Conservation (phyloP, 2,888 invertebrate genomes). For the Ormia ochracea region DNA sequence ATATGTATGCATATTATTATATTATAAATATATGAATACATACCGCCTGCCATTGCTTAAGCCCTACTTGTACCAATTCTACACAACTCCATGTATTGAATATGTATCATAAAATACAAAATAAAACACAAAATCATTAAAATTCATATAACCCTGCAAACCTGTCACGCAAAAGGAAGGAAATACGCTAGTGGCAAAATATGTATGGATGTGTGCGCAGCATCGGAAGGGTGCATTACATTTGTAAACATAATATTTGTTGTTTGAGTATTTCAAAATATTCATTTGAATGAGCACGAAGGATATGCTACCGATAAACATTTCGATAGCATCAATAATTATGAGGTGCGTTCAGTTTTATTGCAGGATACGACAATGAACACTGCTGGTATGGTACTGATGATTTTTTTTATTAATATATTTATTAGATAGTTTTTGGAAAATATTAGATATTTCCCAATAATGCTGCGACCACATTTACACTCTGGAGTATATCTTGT, state of each 20-base stretch:
- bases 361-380: no score
- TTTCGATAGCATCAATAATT: not conserved
- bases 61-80: conserved; percentile 48
- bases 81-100: conserved; percentile 22
- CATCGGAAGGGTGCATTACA: conserved; percentile 41
- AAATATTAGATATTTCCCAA: no score
- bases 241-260: conserved; percentile 49
- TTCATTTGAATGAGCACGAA: conserved; percentile 52
- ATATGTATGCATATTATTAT: not conserved
- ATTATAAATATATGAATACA: not conserved
- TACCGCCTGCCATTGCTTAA: conserved; percentile 23
- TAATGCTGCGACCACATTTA: no score
- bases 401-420: no score
- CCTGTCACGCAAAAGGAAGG: conserved; percentile 22
- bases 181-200: not conserved
- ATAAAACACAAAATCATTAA: not conserved
- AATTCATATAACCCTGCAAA: not conserved
- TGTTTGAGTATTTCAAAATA: conserved; percentile 51
- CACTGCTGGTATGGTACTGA: no score
- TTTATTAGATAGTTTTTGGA: no score
- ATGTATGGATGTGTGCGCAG: not conserved
- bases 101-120: conserved; percentile 5
- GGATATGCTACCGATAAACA: conserved; percentile 14
- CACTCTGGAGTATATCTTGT: no score
- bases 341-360: no score